Percentiles rank a stretch among this genome's conserved stretches.
Conservation (phyloP, 2,113 vertebrate genomes). For the Acinonyx jubatus region DNA sequence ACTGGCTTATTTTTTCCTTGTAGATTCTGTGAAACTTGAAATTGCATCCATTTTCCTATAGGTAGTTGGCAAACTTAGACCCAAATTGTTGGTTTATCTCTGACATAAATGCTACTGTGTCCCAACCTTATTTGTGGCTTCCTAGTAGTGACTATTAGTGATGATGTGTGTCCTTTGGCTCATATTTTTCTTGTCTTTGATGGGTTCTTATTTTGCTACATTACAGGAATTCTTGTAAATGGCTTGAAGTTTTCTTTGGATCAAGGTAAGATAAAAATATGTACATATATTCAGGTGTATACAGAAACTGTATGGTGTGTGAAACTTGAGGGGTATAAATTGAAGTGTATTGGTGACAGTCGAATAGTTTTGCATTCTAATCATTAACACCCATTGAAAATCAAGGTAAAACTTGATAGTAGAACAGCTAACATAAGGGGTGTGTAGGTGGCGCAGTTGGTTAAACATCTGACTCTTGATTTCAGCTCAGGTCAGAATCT, state of each 20-base stretch:
- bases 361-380: slow-evolving; percentile 40
- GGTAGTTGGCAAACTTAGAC: slow-evolving; percentile 17
- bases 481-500: too few species aligned
- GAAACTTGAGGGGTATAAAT: slow-evolving; percentile 25
- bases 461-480: too few species aligned
- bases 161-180: slow-evolving; percentile 18
- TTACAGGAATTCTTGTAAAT: not conserved
- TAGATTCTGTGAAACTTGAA: slow-evolving; percentile 32
- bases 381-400: slow-evolving; percentile 26
- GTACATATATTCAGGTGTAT: not conserved
- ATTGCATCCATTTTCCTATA: slow-evolving; percentile 11
- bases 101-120: not conserved
- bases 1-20: not conserved
- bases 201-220: not conserved
- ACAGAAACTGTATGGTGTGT: not conserved
- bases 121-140: not conserved
- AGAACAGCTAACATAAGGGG: slow-evolving; percentile 16
- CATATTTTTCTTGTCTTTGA: not conserved
- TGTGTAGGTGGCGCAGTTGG: not conserved
- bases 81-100: not conserved
- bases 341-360: slow-evolving; percentile 20
- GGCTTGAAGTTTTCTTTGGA: not conserved
- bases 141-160: not conserved
- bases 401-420: slow-evolving; percentile 40
- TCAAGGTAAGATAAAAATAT: slow-evolving; percentile 8